Percentiles rank a stretch among this genome's conserved stretches.
Evolutionary conservation across 2,797 vertebrate species (phyloP).

Genomic region (Lophotriccus pileatus): DNA sequence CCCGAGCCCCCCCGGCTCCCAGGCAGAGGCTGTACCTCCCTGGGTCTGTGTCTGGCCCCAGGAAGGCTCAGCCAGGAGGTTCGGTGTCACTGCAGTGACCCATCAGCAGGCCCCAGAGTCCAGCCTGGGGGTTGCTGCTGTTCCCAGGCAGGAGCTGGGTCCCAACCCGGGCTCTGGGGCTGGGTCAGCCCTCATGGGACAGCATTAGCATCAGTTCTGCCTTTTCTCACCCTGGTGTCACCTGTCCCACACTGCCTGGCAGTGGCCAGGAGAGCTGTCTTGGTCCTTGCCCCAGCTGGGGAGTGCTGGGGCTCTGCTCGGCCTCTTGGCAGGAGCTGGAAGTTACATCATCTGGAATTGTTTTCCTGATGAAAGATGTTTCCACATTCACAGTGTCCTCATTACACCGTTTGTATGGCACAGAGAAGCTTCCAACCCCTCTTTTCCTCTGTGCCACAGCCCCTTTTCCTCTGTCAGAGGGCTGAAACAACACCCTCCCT

Average conservation of each 20-base stretch:
- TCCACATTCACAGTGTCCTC: neutral
- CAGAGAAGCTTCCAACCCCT: neutral
- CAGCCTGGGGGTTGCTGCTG: neutral
- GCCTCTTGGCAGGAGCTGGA: neutral
- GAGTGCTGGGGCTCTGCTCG: neutral
- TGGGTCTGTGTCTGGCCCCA: neutral
- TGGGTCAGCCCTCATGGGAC: neutral
- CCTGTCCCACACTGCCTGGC: neutral
- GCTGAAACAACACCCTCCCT: neutral
- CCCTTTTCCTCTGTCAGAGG: fast-evolving
- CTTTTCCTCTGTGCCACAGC: neutral
- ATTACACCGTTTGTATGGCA: neutral
- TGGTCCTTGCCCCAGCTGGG: neutral
- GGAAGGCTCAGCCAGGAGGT: neutral
- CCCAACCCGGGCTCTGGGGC: neutral
- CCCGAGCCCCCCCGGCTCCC: fast-evolving
- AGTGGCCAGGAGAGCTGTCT: neutral
- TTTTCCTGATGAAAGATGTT: neutral
- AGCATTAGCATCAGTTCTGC: neutral
- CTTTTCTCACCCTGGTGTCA: neutral
- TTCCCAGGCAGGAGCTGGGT: neutral
- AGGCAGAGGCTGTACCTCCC: fast-evolving
- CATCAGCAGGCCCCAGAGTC: neutral
- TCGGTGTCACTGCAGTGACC: neutral
- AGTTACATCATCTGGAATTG: neutral